phyloP scores from a whole-genome alignment of 1,140 invertebrate species.

The Pectinophora gossypiella region DNA sequence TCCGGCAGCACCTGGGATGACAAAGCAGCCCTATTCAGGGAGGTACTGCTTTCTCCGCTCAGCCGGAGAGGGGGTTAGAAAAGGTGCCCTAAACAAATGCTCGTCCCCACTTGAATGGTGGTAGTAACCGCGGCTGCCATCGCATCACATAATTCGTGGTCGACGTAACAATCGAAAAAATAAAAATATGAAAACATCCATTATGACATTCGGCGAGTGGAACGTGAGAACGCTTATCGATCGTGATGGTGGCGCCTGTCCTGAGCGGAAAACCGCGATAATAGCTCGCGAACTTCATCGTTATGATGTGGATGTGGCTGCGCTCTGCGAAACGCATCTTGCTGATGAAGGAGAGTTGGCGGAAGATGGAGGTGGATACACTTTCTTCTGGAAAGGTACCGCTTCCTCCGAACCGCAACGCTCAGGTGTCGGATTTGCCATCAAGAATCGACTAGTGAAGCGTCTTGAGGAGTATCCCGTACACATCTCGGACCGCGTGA shows the following conservation, averaged over 20 bases:
- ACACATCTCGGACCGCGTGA: background rate
- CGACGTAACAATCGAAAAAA: constrained; percentile 12
- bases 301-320: constrained; percentile 23
- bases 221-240: constrained; percentile 27
- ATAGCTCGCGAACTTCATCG: constrained; percentile 22
- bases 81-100: constrained; percentile 28
- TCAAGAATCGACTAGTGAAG: constrained; percentile 2
- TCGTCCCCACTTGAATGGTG: constrained; percentile 6
- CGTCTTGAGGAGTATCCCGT: constrained; percentile 4
- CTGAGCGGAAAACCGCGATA: constrained; percentile 23
- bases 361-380: constrained; percentile 17
- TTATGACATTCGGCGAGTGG: constrained; percentile 21
- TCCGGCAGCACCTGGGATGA: constrained; percentile 24
- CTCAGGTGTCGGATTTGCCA: constrained; percentile 4
- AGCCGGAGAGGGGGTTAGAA: constrained; percentile 28
- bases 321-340: constrained; percentile 24
- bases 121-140: constrained; percentile 13
- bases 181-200: background rate
- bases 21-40: constrained; percentile 29
- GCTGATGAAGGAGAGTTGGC: constrained; percentile 20
- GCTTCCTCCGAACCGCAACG: background rate
- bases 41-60: constrained; percentile 24
- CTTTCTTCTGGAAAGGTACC: constrained; percentile 13
- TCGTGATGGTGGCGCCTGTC: constrained; percentile 14
- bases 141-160: constrained; percentile 11